A percentile compares a stretch with the other conserved stretches of the same genome.
Conservation (phyloP, 2,113 vertebrate species). For the Piaya cayana region DNA sequence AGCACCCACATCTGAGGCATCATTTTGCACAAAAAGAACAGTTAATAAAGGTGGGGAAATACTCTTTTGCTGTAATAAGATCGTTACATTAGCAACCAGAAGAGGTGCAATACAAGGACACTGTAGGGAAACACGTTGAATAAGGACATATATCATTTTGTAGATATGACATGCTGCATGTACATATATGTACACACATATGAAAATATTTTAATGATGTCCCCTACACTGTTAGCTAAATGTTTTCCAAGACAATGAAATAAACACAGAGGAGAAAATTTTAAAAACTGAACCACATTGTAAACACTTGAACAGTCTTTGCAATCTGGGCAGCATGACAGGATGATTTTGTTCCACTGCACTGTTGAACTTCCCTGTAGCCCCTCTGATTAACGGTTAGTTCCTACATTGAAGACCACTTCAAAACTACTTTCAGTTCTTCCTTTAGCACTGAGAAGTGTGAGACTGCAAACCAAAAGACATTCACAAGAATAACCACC, state of each 20-base stretch:
- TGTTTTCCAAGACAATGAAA: not conserved
- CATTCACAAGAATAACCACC: not conserved
- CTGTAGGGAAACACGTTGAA: not conserved
- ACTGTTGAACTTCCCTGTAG: not conserved
- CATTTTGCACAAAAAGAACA: not conserved
- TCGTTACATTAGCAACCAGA: fast-evolving
- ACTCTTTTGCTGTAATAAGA: not conserved
- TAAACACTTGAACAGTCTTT: not conserved
- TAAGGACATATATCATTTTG: not conserved
- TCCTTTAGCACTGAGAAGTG: not conserved
- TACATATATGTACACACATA: fast-evolving
- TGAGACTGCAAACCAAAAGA: not conserved
- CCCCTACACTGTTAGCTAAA: not conserved
- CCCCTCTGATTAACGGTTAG: not conserved
- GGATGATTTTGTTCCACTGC: not conserved
- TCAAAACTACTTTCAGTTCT: not conserved
- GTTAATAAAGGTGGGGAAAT: not conserved
- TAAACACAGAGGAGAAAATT: not conserved
- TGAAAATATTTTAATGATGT: not conserved
- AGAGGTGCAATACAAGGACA: not conserved
- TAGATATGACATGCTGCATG: not conserved
- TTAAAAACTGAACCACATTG: not conserved
- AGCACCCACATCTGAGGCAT: not conserved
- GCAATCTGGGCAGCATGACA: not conserved
- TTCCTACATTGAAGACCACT: not conserved